A percentile compares a stretch with the other conserved stretches of the same genome.
Evolutionary conservation across 2,113 vertebrate species (phyloP).

Genomic region (Glareola pratincola): DNA sequence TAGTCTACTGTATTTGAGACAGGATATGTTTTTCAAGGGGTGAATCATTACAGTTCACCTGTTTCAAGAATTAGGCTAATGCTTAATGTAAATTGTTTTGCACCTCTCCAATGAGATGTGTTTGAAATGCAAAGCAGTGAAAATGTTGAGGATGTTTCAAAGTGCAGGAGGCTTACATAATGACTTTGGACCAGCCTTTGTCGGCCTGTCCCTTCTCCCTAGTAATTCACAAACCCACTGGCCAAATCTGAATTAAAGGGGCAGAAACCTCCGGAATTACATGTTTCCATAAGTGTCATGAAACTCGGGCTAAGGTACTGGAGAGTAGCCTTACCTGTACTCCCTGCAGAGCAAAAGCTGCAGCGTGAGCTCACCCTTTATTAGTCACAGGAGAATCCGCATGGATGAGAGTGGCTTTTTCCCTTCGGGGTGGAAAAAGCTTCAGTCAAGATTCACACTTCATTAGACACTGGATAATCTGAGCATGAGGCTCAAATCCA

Average conservation of each 20-base stretch:
- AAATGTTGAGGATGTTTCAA: neutral
- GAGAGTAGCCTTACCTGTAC: constrained; percentile 10
- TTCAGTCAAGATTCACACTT: constrained; percentile 57
- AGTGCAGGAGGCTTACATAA: neutral
- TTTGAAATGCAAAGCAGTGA: constrained; percentile 14
- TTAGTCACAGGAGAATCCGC: constrained; percentile 29
- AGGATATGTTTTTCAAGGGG: neutral
- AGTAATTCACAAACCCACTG: neutral
- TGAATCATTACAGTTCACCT: neutral
- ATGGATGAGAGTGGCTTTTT: constrained; percentile 47
- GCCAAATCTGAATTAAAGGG: constrained; percentile 3
- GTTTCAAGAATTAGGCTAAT: neutral
- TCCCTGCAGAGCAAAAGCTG: constrained; percentile 12
- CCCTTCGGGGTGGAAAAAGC: constrained; percentile 50
- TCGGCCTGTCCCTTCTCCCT: neutral
- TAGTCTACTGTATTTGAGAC: neutral
- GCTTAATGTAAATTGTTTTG: neutral
- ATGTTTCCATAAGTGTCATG: neutral
- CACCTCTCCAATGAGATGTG: neutral
- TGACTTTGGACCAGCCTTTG: neutral
- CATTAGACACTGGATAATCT: constrained; percentile 51
- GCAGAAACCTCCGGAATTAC: neutral
- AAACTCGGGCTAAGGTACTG: neutral
- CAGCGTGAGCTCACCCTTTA: constrained; percentile 40
- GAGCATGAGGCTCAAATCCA: constrained; percentile 53